phyloP scores from a whole-genome alignment of 1,140 invertebrate genomes.

The Cephus cinctus region DNA sequence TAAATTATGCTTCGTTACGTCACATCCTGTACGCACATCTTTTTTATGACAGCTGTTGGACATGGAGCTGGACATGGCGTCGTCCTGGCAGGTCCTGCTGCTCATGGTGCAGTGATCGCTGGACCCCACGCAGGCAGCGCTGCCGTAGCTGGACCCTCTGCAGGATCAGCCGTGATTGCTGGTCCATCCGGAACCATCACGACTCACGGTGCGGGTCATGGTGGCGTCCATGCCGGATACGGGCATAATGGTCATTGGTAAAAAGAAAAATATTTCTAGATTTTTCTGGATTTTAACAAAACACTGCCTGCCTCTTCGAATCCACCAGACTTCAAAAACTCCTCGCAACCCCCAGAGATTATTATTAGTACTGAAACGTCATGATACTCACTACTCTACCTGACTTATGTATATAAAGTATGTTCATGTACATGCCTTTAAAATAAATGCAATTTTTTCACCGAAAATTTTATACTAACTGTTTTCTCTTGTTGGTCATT shows the following conservation, averaged over 20 bases:
- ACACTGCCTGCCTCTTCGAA: neutral
- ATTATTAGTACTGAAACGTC: neutral
- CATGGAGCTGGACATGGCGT: constrained; percentile 16
- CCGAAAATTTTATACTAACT: too few species aligned
- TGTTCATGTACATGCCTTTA: constrained; percentile 1
- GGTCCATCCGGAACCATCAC: constrained; percentile 52
- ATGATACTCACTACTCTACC: neutral
- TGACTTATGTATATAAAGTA: constrained; percentile 9
- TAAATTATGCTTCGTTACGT: too few species aligned
- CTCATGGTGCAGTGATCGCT: constrained; percentile 42
- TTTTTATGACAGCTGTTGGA: constrained; percentile 25
- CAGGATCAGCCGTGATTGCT: constrained; percentile 49
- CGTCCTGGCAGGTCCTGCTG: constrained; percentile 33
- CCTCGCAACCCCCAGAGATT: neutral
- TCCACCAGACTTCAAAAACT: too few species aligned
- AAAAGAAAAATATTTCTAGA: constrained; percentile 5
- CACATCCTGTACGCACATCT: too few species aligned
- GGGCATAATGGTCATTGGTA: constrained; percentile 43
- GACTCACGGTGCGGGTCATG: constrained; percentile 48
- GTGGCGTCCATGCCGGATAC: constrained; percentile 43
- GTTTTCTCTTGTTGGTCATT: too few species aligned
- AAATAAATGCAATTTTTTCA: constrained; percentile 6
- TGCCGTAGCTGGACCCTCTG: constrained; percentile 45
- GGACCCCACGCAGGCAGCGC: constrained; percentile 48
- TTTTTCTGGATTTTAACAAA: too few species aligned